Percentiles rank a stretch among this genome's conserved stretches.
These are phyloP conservation scores for Gastrophryne carolinensis DNA, from an alignment of 2,797 vertebrate species.

Conservation along the genomic window DNA sequence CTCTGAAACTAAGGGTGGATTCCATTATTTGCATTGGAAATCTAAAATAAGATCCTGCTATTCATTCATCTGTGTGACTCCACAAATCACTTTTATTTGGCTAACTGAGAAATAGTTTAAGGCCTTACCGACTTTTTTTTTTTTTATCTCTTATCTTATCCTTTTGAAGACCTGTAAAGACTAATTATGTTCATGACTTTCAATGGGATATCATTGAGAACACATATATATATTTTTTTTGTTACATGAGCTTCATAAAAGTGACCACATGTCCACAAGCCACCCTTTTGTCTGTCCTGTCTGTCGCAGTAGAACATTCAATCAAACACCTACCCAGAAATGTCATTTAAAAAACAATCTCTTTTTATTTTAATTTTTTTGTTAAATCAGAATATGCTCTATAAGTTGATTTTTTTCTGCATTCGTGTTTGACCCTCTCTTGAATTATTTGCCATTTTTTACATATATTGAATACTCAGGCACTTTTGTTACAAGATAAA, in stretches of 20 bases:
- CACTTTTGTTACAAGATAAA: constrained; percentile 57
- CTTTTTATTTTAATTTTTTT: constrained; percentile 22
- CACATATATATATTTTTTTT: constrained; percentile 57
- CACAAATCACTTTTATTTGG: constrained; percentile 65
- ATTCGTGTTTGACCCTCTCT: constrained; percentile 61
- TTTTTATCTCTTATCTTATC: constrained; percentile 56
- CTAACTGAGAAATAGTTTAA: constrained; percentile 59
- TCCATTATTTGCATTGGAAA: constrained; percentile 63
- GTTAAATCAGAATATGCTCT: constrained; percentile 61
- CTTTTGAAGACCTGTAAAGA: constrained; percentile 47
- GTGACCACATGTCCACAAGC: constrained; percentile 62
- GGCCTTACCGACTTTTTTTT: constrained; percentile 56
- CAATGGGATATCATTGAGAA: constrained; percentile 53
- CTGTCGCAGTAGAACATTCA: constrained; percentile 61
- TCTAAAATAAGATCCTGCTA: constrained; percentile 92
- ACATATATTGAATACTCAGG: constrained; percentile 62
- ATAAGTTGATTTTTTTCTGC: constrained; percentile 63
- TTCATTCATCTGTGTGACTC: constrained; percentile 77
- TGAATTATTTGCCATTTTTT: constrained; percentile 64
- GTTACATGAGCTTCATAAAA: constrained; percentile 64
- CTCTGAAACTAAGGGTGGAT: constrained; percentile 64
- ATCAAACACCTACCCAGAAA: constrained; percentile 55
- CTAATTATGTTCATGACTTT: constrained; percentile 50
- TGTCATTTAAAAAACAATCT: constrained; percentile 40
- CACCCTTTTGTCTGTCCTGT: constrained; percentile 58